Evolutionary conservation across 2,797 vertebrate species (phyloP).

Genomic region (Poeciliopsis gracilis): DNA sequence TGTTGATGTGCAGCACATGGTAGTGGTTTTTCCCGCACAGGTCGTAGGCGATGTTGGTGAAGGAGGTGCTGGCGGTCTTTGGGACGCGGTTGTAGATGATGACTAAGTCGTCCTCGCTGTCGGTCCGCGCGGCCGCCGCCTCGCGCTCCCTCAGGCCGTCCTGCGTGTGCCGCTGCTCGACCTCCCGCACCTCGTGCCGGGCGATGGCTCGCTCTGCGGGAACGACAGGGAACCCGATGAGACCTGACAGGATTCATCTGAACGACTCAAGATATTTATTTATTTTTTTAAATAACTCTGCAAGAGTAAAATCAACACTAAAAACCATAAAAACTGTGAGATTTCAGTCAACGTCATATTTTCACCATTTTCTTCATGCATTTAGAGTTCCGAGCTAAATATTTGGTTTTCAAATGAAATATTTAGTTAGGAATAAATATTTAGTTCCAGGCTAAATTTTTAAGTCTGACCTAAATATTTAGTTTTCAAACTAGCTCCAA

Average conservation of each 20-base stretch:
- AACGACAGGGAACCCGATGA: neutral
- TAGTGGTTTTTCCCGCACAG: slow-evolving; percentile 95
- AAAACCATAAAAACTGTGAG: too few species aligned
- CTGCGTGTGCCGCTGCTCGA: slow-evolving; percentile 92
- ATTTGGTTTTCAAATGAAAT: too few species aligned
- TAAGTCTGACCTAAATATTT: too few species aligned
- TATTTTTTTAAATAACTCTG: too few species aligned
- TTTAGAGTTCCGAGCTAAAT: too few species aligned
- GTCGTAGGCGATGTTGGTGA: slow-evolving; percentile 99
- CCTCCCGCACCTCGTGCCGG: slow-evolving; percentile 95
- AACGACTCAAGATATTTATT: too few species aligned
- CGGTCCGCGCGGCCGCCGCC: slow-evolving; percentile 52
- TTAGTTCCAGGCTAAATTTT: too few species aligned
- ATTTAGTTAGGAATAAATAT: too few species aligned
- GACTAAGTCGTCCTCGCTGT: slow-evolving; percentile 89
- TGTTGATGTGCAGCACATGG: slow-evolving; percentile 98
- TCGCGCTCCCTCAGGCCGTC: slow-evolving; percentile 84
- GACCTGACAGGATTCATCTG: neutral
- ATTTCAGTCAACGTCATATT: too few species aligned
- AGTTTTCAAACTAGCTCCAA: too few species aligned
- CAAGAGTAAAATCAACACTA: too few species aligned
- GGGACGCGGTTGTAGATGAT: slow-evolving; percentile 98
- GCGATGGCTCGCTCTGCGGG: slow-evolving; percentile 92
- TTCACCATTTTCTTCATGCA: too few species aligned
- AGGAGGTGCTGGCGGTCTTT: slow-evolving; percentile 98